Evolutionary conservation across 2,797 vertebrate species (phyloP), one percentile per base, ranked within the genome.

Genomic region (Pygocentrus nattereri): DNA sequence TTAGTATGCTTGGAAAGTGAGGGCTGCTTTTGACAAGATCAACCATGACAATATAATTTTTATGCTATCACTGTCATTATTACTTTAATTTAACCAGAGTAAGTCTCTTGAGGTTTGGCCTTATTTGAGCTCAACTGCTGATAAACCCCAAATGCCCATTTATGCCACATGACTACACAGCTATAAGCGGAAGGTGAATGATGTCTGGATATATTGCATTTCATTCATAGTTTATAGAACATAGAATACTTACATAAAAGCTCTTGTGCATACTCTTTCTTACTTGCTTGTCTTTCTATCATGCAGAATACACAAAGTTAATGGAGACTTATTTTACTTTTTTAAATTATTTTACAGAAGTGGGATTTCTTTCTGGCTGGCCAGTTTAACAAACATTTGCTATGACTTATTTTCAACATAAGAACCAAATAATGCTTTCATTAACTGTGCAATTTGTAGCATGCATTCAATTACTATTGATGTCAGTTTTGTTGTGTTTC

Each of bases 21-120:
- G 25, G 16, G 44, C 1, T 11, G 5, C 21, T 71, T 52, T 21
- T 31, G 25, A 52, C 69, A 50, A 31, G 47, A 72, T 72, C 54
- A 54, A 19, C 25, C 38, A 30, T 50, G 49, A 50, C 23, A 27
- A 71, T 52, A 31, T 72, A 47, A 65, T 65, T 65, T 65, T 38
- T 65, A 65, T 65, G 62, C 31, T 30, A 65, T 65, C 18, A 65
- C 62, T 65, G 30, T 65, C 62, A 65, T 38, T 65, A 38, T n/a
- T 38, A 38, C 31, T 38, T 38, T 65, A 0, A 38, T 38, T 65
- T 38, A 21, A 65, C 62, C 31, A n/a, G 30, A 65, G 61, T 13
- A 16, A 0, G 69, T 72, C 68, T 70, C 68, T 50, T 49, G 47
- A 30, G 68, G 68, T 27, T 54, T 49, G 31, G 49, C 69, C 49